A percentile compares a stretch with the other conserved stretches of the same genome.
These are phyloP conservation scores for Catharus ustulatus DNA, from an alignment of 2,797 vertebrate species.

Conservation along the genomic window DNA sequence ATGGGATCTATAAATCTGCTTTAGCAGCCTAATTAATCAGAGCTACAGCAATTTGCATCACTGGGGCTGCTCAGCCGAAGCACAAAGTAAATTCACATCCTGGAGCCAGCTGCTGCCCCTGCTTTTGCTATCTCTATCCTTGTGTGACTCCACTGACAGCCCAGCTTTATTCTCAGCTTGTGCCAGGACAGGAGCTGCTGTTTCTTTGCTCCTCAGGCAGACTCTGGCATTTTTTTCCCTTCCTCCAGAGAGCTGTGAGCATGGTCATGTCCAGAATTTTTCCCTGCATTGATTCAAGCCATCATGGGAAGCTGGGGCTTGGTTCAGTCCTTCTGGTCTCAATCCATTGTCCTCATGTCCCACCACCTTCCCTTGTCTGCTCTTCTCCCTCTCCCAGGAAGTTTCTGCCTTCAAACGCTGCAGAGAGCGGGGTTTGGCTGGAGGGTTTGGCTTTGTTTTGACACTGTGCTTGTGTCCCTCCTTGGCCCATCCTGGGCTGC, in stretches of 20 bases:
- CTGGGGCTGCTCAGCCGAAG: background rate
- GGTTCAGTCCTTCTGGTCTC: background rate
- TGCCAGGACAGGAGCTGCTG: background rate
- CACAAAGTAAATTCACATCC: background rate
- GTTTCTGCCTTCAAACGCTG: accelerated
- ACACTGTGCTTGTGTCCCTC: background rate
- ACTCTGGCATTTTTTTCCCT: background rate
- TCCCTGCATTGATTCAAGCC: background rate
- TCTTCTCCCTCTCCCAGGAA: background rate
- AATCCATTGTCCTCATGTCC: background rate
- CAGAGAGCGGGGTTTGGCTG: background rate
- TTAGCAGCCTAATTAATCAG: slow-evolving; percentile 35
- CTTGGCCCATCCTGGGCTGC: background rate
- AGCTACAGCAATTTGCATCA: slow-evolving; percentile 26
- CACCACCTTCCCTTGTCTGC: background rate
- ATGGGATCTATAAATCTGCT: background rate
- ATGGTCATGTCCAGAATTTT: background rate
- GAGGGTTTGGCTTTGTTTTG: background rate
- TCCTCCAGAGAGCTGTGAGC: background rate
- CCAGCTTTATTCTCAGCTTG: background rate
- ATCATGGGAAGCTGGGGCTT: background rate
- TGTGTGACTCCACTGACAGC: background rate
- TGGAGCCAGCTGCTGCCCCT: background rate
- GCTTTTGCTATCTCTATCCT: background rate
- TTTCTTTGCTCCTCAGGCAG: background rate